Conservation (phyloP, 1,140 invertebrate genomes). For the Penaeus vannamei region DNA sequence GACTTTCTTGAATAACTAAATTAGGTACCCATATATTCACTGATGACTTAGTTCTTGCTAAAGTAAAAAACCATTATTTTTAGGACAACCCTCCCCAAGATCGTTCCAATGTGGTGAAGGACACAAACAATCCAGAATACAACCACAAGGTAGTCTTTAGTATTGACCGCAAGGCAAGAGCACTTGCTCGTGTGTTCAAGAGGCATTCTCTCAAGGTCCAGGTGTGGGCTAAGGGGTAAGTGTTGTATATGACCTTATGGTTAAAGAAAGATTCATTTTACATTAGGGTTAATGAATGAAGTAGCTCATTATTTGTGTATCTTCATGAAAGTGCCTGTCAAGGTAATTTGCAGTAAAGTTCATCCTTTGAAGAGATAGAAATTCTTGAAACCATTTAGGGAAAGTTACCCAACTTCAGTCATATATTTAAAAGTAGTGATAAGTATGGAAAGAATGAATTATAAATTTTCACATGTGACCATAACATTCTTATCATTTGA, state of each 20-base stretch:
- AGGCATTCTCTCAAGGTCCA: constrained; percentile 90
- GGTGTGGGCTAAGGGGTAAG: constrained; percentile 93
- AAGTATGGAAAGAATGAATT: background rate
- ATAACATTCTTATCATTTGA: background rate
- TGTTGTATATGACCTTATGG: constrained; percentile 56
- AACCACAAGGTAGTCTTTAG: constrained; percentile 83
- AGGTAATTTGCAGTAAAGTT: no score
- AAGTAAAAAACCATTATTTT: background rate
- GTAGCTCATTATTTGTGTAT: no score
- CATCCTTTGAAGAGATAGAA: no score
- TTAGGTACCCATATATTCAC: constrained; percentile 26
- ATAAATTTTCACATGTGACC: background rate
- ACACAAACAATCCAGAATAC: constrained; percentile 92
- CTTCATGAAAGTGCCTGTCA: no score
- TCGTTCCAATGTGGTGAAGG: constrained; percentile 84
- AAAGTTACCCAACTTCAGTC: no score
- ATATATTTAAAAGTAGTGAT: no score
- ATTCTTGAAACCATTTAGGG: no score
- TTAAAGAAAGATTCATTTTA: constrained; percentile 7
- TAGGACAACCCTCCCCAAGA: constrained; percentile 85
- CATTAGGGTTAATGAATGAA: background rate
- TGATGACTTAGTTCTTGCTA: constrained; percentile 67
- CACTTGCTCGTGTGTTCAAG: constrained; percentile 89
- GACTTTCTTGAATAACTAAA: background rate
- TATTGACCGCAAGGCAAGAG: constrained; percentile 84